Evolutionary conservation across 2,888 invertebrate genomes (phyloP).

Genomic region (Drosophila rellima): DNA sequence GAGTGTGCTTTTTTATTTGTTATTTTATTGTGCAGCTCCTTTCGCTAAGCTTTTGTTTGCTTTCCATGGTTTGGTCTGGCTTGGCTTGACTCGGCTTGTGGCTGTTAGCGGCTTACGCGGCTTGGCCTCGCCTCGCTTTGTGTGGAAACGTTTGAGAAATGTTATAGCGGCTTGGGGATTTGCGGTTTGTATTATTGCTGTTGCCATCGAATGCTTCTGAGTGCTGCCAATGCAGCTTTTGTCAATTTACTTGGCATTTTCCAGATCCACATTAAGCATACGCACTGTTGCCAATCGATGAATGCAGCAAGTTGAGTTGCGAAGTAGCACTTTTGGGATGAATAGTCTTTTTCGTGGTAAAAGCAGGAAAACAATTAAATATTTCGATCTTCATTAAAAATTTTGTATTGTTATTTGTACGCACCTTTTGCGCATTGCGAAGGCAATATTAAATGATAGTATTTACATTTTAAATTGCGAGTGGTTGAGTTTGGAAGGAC

Average conservation of each 20-base stretch:
- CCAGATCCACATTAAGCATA: constrained; percentile 69
- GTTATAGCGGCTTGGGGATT: constrained; percentile 81
- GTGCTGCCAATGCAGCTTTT: constrained; percentile 53
- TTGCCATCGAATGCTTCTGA: constrained; percentile 39
- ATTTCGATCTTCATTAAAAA: neutral
- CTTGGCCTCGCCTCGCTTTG: constrained; percentile 50
- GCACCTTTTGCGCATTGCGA: neutral
- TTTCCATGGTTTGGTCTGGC: constrained; percentile 21
- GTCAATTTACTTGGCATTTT: constrained; percentile 73
- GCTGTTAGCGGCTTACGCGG: constrained; percentile 73
- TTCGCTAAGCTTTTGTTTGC: constrained; percentile 77
- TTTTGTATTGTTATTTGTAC: neutral
- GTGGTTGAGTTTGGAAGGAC: no score
- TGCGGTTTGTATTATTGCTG: constrained; percentile 73
- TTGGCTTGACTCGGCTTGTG: constrained; percentile 42
- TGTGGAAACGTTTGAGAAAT: constrained; percentile 73
- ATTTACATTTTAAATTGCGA: no score
- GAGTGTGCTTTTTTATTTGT: constrained; percentile 20
- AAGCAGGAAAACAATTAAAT: neutral
- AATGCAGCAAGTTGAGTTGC: constrained; percentile 16
- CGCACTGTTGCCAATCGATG: constrained; percentile 52
- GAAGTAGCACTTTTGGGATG: neutral
- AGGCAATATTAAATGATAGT: no score
- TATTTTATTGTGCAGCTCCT: constrained; percentile 51
- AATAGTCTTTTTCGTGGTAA: neutral